These are phyloP conservation scores for Dysidea cf. avara DNA, from an alignment of 37 sponge, comb jelly and placozoan species.

Conservation along the genomic window DNA sequence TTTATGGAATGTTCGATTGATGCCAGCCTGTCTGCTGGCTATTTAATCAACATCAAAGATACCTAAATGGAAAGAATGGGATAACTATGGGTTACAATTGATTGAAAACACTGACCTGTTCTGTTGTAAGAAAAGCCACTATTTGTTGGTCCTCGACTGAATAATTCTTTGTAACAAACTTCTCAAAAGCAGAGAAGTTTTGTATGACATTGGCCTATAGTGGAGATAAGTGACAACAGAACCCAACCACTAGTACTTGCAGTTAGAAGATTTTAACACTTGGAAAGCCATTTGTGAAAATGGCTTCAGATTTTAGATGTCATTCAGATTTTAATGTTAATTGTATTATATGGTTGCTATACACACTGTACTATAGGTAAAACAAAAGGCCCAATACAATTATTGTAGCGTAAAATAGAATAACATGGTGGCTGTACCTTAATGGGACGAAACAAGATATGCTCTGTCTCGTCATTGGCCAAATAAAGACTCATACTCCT, in stretches of 20 bases:
- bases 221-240: background rate
- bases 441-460: slow-evolving; percentile 93
- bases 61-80: no score
- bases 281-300: no score
- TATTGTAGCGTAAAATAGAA: background rate
- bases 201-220: slow-evolving; percentile 66
- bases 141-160: slow-evolving; percentile 89
- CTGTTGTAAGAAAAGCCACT: slow-evolving; percentile 88
- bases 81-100: background rate
- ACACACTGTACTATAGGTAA: no score
- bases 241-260: background rate
- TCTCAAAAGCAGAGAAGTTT: slow-evolving; percentile 46
- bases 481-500: slow-evolving; percentile 80
- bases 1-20: no score
- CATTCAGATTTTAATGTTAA: no score
- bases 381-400: no score
- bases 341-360: no score
- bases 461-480: slow-evolving; percentile 92
- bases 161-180: slow-evolving; percentile 59
- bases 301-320: no score
- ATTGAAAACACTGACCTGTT: slow-evolving; percentile 61
- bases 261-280: no score
- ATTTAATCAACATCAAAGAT: no score
- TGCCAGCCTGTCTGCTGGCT: no score
- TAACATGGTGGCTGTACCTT: slow-evolving; percentile 49